Evolutionary conservation across 2,888 invertebrate species (phyloP).

Genomic region (Eugnorisma glareosa): DNA sequence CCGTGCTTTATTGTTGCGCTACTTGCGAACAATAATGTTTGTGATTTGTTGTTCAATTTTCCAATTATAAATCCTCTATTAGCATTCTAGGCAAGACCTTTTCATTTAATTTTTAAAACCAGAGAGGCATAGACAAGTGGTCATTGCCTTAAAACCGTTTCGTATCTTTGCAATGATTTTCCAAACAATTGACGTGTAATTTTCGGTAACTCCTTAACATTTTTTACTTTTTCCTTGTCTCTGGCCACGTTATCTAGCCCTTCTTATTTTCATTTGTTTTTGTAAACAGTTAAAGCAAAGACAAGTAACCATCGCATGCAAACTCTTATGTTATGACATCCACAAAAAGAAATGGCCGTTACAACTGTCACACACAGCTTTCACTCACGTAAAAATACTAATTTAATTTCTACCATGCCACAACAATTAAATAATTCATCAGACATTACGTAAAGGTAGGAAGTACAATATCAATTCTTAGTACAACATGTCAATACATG

Average conservation of each 20-base stretch:
- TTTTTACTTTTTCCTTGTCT: too few relatives aligned
- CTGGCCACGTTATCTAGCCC: neutral
- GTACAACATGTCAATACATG: slow-evolving; percentile 43
- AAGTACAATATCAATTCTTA: slow-evolving; percentile 31
- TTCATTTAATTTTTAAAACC: neutral
- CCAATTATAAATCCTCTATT: neutral
- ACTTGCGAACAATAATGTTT: neutral
- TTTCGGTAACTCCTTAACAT: neutral
- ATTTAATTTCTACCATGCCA: slow-evolving; percentile 32
- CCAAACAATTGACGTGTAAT: neutral
- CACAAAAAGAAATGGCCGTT: slow-evolving; percentile 9
- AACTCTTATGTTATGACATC: slow-evolving; percentile 17
- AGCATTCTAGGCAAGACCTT: neutral
- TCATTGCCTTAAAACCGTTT: neutral
- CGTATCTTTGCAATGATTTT: neutral
- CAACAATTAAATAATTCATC: slow-evolving; percentile 60
- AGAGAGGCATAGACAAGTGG: neutral
- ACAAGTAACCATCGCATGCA: neutral
- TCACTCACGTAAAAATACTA: slow-evolving; percentile 32
- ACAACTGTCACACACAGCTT: slow-evolving; percentile 27
- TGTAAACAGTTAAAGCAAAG: neutral
- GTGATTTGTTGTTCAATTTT: neutral
- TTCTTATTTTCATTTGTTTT: neutral
- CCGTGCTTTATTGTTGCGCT: neutral
- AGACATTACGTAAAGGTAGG: slow-evolving; percentile 47